phyloP scores from a whole-genome alignment of 2,888 invertebrate genomes.

The Archaeoteleia sp. region DNA sequence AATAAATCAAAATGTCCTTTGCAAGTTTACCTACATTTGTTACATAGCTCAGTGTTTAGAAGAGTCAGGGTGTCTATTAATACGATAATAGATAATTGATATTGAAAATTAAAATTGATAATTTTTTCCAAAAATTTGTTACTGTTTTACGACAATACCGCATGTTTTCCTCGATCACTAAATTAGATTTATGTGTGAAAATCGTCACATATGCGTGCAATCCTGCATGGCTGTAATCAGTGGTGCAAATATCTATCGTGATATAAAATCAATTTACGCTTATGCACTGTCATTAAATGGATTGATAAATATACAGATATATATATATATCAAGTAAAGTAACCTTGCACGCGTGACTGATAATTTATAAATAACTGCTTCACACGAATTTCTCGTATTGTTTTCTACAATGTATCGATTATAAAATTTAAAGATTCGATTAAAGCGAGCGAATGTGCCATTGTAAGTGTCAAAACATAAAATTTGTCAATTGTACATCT shows the following conservation, averaged over 20 bases:
- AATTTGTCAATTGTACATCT: conserved; percentile 30
- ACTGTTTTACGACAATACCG: no score
- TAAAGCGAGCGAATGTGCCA: conserved; percentile 24
- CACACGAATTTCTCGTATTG: conserved; percentile 21
- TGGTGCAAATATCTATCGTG: conserved; percentile 29
- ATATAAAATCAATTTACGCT: conserved; percentile 31
- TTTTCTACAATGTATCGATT: conserved; percentile 15
- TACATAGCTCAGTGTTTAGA: no score
- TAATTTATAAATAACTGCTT: conserved; percentile 33
- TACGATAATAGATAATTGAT: no score
- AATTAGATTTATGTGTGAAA: no score
- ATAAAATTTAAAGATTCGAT: conserved; percentile 17
- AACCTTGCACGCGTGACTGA: conserved; percentile 43
- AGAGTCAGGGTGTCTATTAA: no score
- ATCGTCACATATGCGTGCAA: conserved; percentile 25
- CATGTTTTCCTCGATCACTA: no score
- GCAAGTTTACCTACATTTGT: no score
- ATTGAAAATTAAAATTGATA: no score
- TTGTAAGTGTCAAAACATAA: conserved; percentile 28
- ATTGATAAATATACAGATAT: no score
- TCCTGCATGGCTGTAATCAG: conserved; percentile 25
- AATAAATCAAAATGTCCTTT: no score
- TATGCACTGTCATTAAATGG: conserved; percentile 18
- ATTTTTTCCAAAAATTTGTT: no score
- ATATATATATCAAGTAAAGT: conserved; percentile 23